These are phyloP conservation scores for Eupithecia vulgata DNA, from an alignment of 2,888 invertebrate genomes.

Conservation along the genomic window DNA sequence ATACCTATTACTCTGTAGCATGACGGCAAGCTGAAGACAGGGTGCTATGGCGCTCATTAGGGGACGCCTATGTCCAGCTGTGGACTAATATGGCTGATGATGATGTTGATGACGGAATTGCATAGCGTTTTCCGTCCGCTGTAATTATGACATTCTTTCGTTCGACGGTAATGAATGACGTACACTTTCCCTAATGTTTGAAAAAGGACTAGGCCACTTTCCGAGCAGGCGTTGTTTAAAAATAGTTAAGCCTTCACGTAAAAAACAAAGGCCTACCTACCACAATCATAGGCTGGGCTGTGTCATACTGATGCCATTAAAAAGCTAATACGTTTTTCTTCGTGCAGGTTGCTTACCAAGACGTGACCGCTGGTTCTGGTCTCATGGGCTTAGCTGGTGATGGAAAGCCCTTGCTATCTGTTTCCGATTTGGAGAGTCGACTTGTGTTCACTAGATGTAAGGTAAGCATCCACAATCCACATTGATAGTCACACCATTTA, in stretches of 20 bases:
- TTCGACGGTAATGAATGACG: no score
- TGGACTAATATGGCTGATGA: no score
- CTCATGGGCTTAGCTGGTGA: constrained; percentile 94
- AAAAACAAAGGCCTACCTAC: not conserved
- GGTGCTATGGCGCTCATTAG: no score
- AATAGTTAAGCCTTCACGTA: not conserved
- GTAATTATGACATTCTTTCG: no score
- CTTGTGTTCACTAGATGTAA: constrained; percentile 96
- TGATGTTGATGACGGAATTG: no score
- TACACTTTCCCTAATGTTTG: no score
- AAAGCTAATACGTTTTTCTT: not conserved
- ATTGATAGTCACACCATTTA: not conserved
- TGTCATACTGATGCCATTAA: not conserved
- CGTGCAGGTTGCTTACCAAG: constrained; percentile 87
- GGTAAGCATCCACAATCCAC: constrained; percentile 65
- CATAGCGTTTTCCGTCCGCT: no score
- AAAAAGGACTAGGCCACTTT: no score
- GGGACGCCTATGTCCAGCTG: no score
- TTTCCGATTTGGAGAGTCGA: constrained; percentile 93
- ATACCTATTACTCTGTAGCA: no score
- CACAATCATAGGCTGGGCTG: not conserved
- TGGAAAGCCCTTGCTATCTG: constrained; percentile 90
- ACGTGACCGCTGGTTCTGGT: constrained; percentile 92
- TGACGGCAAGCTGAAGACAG: no score
- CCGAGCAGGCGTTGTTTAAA: not conserved